These are phyloP conservation scores for Cephus cinctus DNA, from an alignment of 1,140 invertebrate genomes.

Conservation along the genomic window DNA sequence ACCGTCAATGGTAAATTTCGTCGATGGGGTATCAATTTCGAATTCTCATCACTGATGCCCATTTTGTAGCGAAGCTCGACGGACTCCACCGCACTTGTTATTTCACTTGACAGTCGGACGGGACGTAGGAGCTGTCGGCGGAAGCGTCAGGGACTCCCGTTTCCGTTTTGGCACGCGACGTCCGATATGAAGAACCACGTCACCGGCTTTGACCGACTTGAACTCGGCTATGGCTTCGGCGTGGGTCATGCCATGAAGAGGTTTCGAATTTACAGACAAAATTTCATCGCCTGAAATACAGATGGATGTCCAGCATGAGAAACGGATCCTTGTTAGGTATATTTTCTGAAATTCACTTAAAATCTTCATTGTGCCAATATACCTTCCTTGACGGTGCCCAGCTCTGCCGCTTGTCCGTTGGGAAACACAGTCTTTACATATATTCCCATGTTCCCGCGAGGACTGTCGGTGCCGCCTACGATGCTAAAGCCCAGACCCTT, in stretches of 20 bases:
- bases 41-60: too few species aligned
- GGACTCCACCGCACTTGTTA: too few species aligned
- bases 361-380: constrained; percentile 27
- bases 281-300: constrained; percentile 84
- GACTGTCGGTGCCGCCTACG: constrained; percentile 85
- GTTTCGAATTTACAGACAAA: constrained; percentile 81
- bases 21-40: too few species aligned
- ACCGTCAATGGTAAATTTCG: too few species aligned
- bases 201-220: constrained; percentile 83
- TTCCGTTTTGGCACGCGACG: constrained; percentile 60
- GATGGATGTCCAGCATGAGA: background rate
- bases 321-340: constrained; percentile 2
- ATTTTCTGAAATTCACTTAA: background rate
- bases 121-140: constrained; percentile 18
- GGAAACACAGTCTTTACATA: constrained; percentile 90
- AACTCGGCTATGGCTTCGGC: constrained; percentile 86
- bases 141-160: constrained; percentile 35
- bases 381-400: constrained; percentile 84
- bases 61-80: too few species aligned
- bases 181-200: constrained; percentile 79
- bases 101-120: too few species aligned
- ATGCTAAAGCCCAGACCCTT: constrained; percentile 91
- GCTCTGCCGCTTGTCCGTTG: constrained; percentile 82
- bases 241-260: constrained; percentile 82
- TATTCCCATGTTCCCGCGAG: constrained; percentile 86